These are phyloP conservation scores for Prorops nasuta DNA, from an alignment of 1,140 invertebrate genomes.

Conservation along the genomic window DNA sequence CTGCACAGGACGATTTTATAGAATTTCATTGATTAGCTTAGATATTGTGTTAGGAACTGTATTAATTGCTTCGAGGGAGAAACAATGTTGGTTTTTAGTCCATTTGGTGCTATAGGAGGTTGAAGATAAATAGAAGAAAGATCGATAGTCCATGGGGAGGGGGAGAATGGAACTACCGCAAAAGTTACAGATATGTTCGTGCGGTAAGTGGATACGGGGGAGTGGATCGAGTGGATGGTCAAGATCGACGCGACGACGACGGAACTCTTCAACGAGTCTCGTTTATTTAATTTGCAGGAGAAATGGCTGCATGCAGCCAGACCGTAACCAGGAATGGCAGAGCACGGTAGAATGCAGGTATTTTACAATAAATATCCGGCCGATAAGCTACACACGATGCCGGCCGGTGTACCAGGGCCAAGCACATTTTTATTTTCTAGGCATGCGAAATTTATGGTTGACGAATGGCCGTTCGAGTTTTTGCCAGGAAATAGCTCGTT, in stretches of 20 bases:
- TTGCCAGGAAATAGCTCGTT: slow-evolving; percentile 44
- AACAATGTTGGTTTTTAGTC: too few relatives aligned
- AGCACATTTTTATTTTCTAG: slow-evolving; percentile 40
- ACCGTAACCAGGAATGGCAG: slow-evolving; percentile 8
- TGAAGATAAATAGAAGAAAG: too few relatives aligned
- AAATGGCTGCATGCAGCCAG: slow-evolving; percentile 22
- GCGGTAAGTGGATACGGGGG: too few relatives aligned
- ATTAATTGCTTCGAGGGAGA: too few relatives aligned
- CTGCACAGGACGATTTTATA: too few relatives aligned
- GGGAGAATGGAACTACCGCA: too few relatives aligned
- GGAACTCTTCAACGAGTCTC: slow-evolving; percentile 14
- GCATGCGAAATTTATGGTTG: slow-evolving; percentile 36
- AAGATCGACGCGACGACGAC: slow-evolving; percentile 3
- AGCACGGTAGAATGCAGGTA: slow-evolving; percentile 24
- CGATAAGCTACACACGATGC: slow-evolving; percentile 39
- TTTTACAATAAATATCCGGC: slow-evolving; percentile 48
- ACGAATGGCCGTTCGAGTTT: slow-evolving; percentile 43
- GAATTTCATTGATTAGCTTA: too few relatives aligned
- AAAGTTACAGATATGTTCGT: too few relatives aligned
- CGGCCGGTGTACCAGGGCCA: slow-evolving; percentile 8
- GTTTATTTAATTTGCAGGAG: slow-evolving; percentile 33
- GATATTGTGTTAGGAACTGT: too few relatives aligned
- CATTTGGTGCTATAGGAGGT: too few relatives aligned
- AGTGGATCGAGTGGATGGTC: too few relatives aligned
- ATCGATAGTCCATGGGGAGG: too few relatives aligned